Evolutionary conservation across 2,113 vertebrate species (phyloP).

Genomic region (Salvelinus alpinus): DNA sequence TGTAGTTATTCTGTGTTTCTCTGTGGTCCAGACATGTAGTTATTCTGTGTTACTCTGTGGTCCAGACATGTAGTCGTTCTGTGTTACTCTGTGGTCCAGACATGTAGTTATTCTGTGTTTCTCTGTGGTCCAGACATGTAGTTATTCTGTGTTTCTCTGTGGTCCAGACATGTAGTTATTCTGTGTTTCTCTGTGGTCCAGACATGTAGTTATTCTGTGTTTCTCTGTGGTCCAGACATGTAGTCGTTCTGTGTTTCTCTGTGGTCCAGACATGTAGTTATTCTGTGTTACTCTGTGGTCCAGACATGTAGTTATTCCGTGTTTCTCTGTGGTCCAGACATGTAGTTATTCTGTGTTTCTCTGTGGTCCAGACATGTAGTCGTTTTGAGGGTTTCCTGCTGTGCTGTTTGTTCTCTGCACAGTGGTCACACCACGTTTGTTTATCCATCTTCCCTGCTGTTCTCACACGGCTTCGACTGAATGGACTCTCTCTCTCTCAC

Average conservation of each 20-base stretch:
- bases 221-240: not conserved
- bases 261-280: not conserved
- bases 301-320: no score
- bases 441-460: slow-evolving; percentile 47
- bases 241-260: not conserved
- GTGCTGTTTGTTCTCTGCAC: slow-evolving; percentile 54
- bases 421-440: slow-evolving; percentile 58
- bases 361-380: no score
- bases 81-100: no score
- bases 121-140: slow-evolving; percentile 60
- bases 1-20: not conserved
- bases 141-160: slow-evolving; percentile 20
- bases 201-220: not conserved
- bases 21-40: not conserved
- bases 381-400: not conserved
- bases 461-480: slow-evolving; percentile 39
- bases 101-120: no score
- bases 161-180: slow-evolving; percentile 12
- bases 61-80: no score
- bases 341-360: no score
- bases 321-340: no score
- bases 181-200: not conserved
- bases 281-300: not conserved
- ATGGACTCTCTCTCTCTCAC: slow-evolving; percentile 25
- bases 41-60: no score